phyloP scores from a whole-genome alignment of 1,140 invertebrate genomes.

The Lycorma delicatula region DNA sequence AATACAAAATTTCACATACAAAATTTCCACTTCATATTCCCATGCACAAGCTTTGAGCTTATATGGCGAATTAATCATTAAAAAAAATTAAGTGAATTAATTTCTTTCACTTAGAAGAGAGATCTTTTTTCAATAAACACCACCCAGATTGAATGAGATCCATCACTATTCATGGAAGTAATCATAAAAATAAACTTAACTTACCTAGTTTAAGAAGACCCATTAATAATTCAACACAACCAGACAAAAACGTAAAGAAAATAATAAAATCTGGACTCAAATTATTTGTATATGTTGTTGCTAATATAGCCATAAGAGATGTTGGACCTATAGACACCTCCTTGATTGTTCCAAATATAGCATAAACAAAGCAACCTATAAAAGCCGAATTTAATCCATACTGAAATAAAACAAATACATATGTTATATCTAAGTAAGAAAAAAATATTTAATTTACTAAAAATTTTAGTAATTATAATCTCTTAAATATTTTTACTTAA shows the following conservation, averaged over 20 bases:
- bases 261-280: conserved; percentile 67
- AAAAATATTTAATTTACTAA: too few relatives aligned
- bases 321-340: conserved; percentile 87
- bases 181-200: conserved; percentile 10
- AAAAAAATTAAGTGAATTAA: too few relatives aligned
- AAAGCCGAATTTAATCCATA: conserved; percentile 66
- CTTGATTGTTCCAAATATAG: conserved; percentile 79
- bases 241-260: conserved; percentile 65
- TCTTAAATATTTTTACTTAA: too few relatives aligned
- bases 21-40: too few relatives aligned
- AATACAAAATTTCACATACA: too few relatives aligned
- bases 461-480: too few relatives aligned
- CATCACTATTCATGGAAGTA: not conserved
- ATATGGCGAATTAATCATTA: too few relatives aligned
- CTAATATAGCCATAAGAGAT: conserved; percentile 73
- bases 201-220: conserved; percentile 67
- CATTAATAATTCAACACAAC: conserved; percentile 66
- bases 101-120: not conserved
- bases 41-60: too few relatives aligned
- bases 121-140: not conserved
- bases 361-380: conserved; percentile 75
- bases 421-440: too few relatives aligned
- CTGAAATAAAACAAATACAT: conserved; percentile 41
- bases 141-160: not conserved
- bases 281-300: conserved; percentile 59